phyloP scores from a whole-genome alignment of 2,797 vertebrate species.

The Synanceia verrucosa region DNA sequence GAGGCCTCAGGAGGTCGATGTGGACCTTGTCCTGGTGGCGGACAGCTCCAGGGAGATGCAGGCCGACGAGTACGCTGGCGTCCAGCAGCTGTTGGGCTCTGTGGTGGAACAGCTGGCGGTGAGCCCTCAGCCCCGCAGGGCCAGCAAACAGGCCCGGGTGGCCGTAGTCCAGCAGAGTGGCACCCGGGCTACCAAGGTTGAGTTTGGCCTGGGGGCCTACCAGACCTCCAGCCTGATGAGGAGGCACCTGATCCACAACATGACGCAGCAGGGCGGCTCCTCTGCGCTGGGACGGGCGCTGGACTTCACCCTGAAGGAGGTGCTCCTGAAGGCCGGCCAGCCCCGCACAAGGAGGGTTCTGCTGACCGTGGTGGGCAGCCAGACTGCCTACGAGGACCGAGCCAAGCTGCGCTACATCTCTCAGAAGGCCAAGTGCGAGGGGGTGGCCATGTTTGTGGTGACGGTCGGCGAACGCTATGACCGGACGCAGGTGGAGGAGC shows the following conservation, averaged over 20 bases:
- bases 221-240: constrained; percentile 74
- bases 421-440: constrained; percentile 84
- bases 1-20: constrained; percentile 68
- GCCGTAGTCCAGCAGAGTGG: constrained; percentile 83
- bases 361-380: constrained; percentile 80
- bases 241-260: constrained; percentile 71
- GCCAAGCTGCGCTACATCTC: constrained; percentile 77
- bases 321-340: constrained; percentile 73
- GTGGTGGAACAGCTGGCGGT: constrained; percentile 83
- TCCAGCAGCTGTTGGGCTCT: constrained; percentile 81
- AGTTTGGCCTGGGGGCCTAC: constrained; percentile 83
- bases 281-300: constrained; percentile 79
- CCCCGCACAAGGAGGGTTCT: constrained; percentile 76
- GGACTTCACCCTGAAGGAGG: constrained; percentile 76
- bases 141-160: constrained; percentile 69
- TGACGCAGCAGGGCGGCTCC: constrained; percentile 78
- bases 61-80: constrained; percentile 74
- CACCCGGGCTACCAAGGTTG: constrained; percentile 51
- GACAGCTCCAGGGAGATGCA: constrained; percentile 84
- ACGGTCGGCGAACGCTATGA: constrained; percentile 75
- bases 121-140: constrained; percentile 65
- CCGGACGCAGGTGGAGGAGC: constrained; percentile 72
- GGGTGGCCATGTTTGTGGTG: constrained; percentile 85
- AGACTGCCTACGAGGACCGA: constrained; percentile 78
- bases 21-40: constrained; percentile 85